Conservation (phyloP, 2,113 vertebrate species). For the Percina caprodes region DNA sequence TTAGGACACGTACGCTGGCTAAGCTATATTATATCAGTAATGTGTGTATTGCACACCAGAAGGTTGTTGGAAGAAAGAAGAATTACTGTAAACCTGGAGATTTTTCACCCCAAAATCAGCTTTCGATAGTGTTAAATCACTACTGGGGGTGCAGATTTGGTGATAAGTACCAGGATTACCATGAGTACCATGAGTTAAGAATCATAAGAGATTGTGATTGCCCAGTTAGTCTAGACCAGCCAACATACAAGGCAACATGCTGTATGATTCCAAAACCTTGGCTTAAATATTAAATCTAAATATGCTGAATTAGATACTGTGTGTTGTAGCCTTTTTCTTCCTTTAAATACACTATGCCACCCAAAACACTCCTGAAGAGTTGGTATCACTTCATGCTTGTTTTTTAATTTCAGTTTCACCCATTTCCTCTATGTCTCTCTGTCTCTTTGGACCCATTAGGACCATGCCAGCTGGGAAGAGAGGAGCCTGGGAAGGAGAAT, state of each 20-base stretch:
- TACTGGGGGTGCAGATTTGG: constrained; percentile 48
- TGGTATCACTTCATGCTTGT: constrained; percentile 8
- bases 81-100: neutral
- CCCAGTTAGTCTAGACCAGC: constrained; percentile 11
- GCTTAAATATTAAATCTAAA: constrained; percentile 29
- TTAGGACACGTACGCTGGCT: neutral
- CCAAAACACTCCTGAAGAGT: neutral
- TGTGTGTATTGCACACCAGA: neutral
- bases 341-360: neutral
- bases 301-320: neutral
- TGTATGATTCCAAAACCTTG: neutral
- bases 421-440: constrained; percentile 25
- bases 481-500: constrained; percentile 50
- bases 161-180: constrained; percentile 61
- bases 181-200: constrained; percentile 27
- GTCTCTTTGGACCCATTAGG: constrained; percentile 29
- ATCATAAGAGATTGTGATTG: constrained; percentile 41
- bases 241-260: neutral
- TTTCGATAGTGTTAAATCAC: constrained; percentile 35
- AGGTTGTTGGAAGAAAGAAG: neutral
- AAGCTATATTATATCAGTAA: neutral
- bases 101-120: constrained; percentile 42
- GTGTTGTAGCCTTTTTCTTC: neutral
- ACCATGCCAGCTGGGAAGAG: constrained; percentile 59
- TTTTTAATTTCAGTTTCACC: constrained; percentile 14